Evolutionary conservation across 2,797 vertebrate genomes (phyloP).

Genomic region (Myioborus melanocephalus): DNA sequence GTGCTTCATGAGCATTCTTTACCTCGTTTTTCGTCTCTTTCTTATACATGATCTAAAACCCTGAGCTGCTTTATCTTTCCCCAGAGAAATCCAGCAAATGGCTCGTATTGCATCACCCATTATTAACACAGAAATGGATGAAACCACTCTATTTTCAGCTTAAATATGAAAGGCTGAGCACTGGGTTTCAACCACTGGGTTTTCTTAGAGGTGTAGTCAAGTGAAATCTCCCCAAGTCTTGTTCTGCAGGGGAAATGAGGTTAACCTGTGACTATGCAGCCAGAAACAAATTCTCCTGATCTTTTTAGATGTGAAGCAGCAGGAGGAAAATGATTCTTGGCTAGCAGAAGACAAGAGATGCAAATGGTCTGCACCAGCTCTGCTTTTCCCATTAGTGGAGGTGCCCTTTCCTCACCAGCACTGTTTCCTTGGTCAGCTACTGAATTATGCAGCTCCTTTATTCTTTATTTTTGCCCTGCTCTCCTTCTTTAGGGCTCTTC

Average conservation of each 20-base stretch:
- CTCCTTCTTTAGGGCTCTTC: background rate
- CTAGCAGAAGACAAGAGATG: background rate
- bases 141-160: background rate
- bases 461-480: background rate
- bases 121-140: background rate
- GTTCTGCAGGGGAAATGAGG: background rate
- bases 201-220: background rate
- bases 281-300: background rate
- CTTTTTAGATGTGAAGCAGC: background rate
- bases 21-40: background rate
- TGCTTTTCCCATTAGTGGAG: background rate
- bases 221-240: background rate
- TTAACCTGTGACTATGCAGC: background rate
- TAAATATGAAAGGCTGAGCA: background rate
- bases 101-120: background rate
- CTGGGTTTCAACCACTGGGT: background rate
- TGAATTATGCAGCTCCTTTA: background rate
- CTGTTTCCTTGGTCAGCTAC: background rate
- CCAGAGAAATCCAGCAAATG: background rate
- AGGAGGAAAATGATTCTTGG: background rate
- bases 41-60: background rate
- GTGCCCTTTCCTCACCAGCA: background rate
- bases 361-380: background rate
- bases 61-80: background rate
- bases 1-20: fast-evolving